phyloP scores from a whole-genome alignment of 2,888 invertebrate genomes.

The Monoplex corrugatus region DNA sequence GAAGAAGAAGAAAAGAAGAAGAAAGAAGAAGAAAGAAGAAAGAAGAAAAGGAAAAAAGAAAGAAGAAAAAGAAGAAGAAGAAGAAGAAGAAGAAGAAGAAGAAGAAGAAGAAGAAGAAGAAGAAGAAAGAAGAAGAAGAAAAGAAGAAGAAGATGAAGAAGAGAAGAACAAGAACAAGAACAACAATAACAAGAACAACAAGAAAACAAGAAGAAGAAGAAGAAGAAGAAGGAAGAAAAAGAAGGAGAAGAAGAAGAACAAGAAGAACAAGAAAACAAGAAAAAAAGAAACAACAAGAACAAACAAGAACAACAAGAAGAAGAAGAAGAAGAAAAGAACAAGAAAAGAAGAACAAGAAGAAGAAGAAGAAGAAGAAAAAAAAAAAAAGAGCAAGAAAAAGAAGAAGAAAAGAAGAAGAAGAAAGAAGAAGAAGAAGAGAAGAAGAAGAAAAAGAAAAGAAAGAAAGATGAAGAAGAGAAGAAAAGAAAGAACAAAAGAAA shows the following conservation, averaged over 20 bases:
- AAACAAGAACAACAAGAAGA: background rate
- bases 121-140: too few species aligned
- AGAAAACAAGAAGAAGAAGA: background rate
- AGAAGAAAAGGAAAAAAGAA: too few species aligned
- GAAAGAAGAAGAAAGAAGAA: background rate
- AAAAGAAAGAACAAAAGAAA: background rate
- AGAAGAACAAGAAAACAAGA: background rate
- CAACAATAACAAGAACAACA: background rate
- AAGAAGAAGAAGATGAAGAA: background rate
- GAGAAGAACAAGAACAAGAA: background rate
- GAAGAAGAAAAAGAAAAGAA: too few species aligned
- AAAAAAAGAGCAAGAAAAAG: too few species aligned
- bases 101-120: conserved; percentile 1
- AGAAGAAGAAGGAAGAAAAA: background rate
- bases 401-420: too few species aligned
- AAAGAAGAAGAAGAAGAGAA: too few species aligned
- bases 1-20: background rate
- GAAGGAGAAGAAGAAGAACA: background rate
- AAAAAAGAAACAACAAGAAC: background rate
- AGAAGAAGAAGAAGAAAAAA: too few species aligned
- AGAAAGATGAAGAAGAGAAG: too few species aligned
- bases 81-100: background rate
- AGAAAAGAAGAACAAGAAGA: background rate
- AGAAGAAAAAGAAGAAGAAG: background rate
- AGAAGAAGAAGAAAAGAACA: background rate